Conservation (phyloP, 2,888 invertebrate genomes). For the Oxytorus armatus region DNA sequence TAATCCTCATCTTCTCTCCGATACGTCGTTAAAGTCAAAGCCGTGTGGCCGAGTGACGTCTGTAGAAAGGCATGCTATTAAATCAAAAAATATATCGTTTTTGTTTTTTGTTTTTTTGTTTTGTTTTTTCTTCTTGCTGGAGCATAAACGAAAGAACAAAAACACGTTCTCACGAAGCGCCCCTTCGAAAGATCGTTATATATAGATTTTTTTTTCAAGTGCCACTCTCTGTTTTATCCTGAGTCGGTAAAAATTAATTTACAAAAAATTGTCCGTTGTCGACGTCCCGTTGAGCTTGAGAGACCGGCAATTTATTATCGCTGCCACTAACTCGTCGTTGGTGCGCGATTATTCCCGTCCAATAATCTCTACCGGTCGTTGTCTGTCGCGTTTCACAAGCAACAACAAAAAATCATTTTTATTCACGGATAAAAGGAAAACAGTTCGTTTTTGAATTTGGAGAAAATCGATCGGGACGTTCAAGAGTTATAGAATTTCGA, state of each 20-base stretch:
- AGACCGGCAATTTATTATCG: slow-evolving; percentile 44
- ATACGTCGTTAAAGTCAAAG: slow-evolving; percentile 68
- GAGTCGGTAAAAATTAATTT: no score
- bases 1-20: slow-evolving; percentile 67
- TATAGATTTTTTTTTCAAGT: no score
- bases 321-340: slow-evolving; percentile 22
- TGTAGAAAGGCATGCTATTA: slow-evolving; percentile 50
- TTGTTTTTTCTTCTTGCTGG: background rate
- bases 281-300: slow-evolving; percentile 38
- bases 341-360: slow-evolving; percentile 23
- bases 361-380: background rate
- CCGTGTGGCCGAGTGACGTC: slow-evolving; percentile 58
- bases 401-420: no score
- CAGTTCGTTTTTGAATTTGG: no score
- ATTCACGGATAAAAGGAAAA: no score
- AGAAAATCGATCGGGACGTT: no score
- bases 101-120: slow-evolving; percentile 4
- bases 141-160: background rate
- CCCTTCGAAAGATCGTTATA: slow-evolving; percentile 8
- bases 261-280: slow-evolving; percentile 7
- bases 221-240: no score
- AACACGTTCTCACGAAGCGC: background rate
- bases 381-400: background rate
- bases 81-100: slow-evolving; percentile 45
- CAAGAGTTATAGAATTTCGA: no score